Evolutionary conservation across 2,888 invertebrate genomes (phyloP), one percentile per base, ranked within the genome.

Genomic region (Drosophila nigritarsus): DNA sequence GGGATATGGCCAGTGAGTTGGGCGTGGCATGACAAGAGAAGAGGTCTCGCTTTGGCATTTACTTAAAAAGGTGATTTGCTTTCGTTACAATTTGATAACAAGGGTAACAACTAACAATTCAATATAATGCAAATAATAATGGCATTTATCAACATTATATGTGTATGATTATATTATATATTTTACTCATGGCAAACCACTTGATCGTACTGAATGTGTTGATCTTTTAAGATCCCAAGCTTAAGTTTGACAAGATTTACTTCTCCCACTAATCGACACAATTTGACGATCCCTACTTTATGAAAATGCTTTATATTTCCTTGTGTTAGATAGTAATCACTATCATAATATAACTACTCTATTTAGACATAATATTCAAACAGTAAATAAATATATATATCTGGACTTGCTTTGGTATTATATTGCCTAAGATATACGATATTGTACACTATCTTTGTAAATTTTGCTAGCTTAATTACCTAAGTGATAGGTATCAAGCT

Each of bases 1-100:
- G 62, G 50, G 54, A 68, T 64, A 76, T 50, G 60, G 55, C 51
- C 38, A 66, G 55, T 34, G 45, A 64, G 27, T 55, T 49, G 65
- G 42, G 68, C 71, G 63, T 30, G 49, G 6, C 8, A 13, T 34
- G 32, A 7, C 2, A 13, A 30, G 18, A 29, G 20, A 32, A 65
- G 32, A 66, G 40, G 49, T 67, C 29, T 65, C 6, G 13, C 55
- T 3, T 32, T 13, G 29, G 32, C 15, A 48, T 49, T 54, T 65
- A 34, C 29, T 27, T 36, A 15, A 40, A 15, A 18, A 13, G 32
- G 32, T 45, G 24, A 45, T 45, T 58, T 45, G 34, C 15, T 49
- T 18, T 27, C n/a, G 3, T 20, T 29, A 15, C 30, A 42, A 48
- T 34, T 34, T n/a, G 3, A 6, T 59, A 34, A 27, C 49, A 15